phyloP scores from a whole-genome alignment of 2,797 vertebrate species.

The Bradypus variegatus region DNA sequence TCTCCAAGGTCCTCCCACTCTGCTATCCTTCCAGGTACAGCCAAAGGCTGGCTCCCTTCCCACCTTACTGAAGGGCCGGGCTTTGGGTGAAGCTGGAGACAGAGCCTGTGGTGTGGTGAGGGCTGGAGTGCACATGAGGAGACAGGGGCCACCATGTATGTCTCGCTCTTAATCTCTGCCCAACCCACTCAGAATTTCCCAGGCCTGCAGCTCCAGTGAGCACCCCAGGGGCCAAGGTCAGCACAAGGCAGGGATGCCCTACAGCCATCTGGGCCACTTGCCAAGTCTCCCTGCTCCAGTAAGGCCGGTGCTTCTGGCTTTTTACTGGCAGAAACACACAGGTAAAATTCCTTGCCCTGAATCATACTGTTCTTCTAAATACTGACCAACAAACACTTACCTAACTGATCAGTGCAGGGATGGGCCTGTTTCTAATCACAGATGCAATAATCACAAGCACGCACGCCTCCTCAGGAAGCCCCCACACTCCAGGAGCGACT shows the following conservation, averaged over 20 bases:
- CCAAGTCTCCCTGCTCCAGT: neutral
- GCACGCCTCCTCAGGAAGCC: conserved; percentile 51
- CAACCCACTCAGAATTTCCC: neutral
- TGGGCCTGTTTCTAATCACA: conserved; percentile 45
- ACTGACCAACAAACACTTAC: conserved; percentile 35
- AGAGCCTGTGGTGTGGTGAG: neutral
- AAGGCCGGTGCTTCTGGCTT: neutral
- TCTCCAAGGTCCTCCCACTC: conserved; percentile 50
- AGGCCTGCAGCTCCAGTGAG: neutral
- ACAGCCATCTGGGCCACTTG: neutral
- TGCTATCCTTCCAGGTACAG: conserved; percentile 43
- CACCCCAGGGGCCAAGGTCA: neutral
- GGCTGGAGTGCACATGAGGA: neutral
- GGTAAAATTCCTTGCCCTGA: neutral
- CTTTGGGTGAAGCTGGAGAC: neutral
- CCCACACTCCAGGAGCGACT: conserved; percentile 52
- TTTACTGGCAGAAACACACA: neutral
- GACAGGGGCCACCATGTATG: neutral
- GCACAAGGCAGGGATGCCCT: neutral
- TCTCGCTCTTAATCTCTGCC: neutral
- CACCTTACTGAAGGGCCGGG: neutral
- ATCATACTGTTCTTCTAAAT: neutral
- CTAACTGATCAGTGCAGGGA: conserved; percentile 37
- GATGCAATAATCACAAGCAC: conserved; percentile 52
- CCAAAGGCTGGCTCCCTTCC: conserved; percentile 37